Evolutionary conservation across 2,888 invertebrate genomes (phyloP).

Genomic region (Peribatodes rhomboidaria): DNA sequence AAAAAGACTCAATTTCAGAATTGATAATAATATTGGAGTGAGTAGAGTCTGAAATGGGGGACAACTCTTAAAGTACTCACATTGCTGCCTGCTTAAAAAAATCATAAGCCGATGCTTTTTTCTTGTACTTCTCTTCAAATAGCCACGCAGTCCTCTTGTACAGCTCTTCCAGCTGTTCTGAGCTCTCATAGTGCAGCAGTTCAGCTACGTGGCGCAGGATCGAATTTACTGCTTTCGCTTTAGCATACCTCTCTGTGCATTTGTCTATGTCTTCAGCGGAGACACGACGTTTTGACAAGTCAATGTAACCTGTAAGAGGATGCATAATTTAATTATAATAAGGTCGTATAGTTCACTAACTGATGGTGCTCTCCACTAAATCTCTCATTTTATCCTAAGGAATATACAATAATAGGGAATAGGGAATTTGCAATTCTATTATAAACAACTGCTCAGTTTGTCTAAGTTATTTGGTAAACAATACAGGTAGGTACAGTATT

Average conservation of each 20-base stretch:
- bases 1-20: too few relatives aligned
- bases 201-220: conserved; percentile 99
- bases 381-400: too few relatives aligned
- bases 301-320: conserved; percentile 94
- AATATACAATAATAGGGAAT: too few relatives aligned
- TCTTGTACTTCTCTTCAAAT: conserved; percentile 98
- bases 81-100: conserved; percentile 99
- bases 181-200: conserved; percentile 95
- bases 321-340: not conserved
- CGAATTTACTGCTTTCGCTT: conserved; percentile 99
- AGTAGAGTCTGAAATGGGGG: too few relatives aligned
- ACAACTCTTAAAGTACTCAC: conserved; percentile 87
- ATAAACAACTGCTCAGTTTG: too few relatives aligned
- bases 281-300: conserved; percentile 99
- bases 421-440: too few relatives aligned
- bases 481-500: too few relatives aligned
- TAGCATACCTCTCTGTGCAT: conserved; percentile 99
- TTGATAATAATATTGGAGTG: too few relatives aligned
- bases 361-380: too few relatives aligned
- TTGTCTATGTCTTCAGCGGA: conserved; percentile 99
- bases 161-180: conserved; percentile 97
- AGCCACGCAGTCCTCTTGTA: conserved; percentile 99
- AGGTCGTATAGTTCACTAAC: too few relatives aligned
- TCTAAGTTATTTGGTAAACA: too few relatives aligned
- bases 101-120: conserved; percentile 98